phyloP scores from a whole-genome alignment of 2,888 invertebrate species.

The Dicyrtoma fusca region DNA sequence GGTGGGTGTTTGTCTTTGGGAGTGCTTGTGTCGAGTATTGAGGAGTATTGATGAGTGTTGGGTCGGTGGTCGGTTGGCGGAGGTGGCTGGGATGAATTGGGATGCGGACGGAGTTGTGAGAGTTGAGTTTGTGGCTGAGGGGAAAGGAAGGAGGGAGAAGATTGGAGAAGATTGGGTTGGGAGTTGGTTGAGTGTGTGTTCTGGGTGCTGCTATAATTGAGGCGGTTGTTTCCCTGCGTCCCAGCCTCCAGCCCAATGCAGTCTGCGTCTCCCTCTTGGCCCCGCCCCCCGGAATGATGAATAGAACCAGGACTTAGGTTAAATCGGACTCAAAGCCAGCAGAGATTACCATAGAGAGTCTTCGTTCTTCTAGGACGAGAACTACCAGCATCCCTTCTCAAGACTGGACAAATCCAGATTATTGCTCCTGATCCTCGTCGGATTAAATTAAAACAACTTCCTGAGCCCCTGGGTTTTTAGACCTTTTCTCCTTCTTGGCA shows the following conservation, averaged over 20 bases:
- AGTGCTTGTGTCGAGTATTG: not conserved
- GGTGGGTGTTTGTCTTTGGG: not conserved
- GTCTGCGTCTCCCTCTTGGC: conserved; percentile 9
- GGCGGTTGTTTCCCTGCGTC: not conserved
- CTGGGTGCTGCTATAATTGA: conserved; percentile 13
- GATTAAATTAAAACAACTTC: conserved; percentile 50
- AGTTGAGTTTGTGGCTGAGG: not conserved
- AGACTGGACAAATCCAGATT: conserved; percentile 48
- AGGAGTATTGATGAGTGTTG: too few relatives aligned
- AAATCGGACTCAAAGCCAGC: conserved; percentile 55
- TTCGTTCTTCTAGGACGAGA: conserved; percentile 41
- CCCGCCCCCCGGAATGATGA: conserved; percentile 49
- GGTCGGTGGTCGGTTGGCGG: too few relatives aligned
- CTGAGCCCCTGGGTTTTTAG: conserved; percentile 43
- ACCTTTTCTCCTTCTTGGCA: conserved; percentile 40
- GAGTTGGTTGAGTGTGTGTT: not conserved
- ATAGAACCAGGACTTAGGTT: conserved; percentile 56
- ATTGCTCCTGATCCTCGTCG: conserved; percentile 45
- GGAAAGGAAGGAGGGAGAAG: conserved; percentile 16
- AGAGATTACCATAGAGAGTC: conserved; percentile 48
- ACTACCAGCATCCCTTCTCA: conserved; percentile 37
- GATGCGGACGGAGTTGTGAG: conserved; percentile 1
- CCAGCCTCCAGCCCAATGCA: conserved; percentile 14
- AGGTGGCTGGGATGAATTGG: conserved; percentile 9
- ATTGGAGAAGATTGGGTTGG: not conserved